phyloP scores from a whole-genome alignment of 2,797 vertebrate species.

The Synaphobranchus kaupii region DNA sequence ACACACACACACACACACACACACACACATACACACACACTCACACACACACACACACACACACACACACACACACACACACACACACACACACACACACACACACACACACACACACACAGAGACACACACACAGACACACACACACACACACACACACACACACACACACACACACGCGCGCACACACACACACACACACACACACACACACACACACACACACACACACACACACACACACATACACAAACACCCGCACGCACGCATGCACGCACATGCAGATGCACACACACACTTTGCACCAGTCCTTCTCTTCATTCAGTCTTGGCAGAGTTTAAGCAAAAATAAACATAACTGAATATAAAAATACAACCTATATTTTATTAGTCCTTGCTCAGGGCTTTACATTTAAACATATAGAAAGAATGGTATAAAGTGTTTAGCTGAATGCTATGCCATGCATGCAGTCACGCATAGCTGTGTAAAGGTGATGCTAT shows the following conservation, averaged over 20 bases:
- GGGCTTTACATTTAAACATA: not conserved
- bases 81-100: not conserved
- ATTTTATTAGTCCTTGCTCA: not conserved
- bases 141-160: not conserved
- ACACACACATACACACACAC: not conserved
- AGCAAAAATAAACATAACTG: not conserved
- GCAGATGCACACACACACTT: not conserved
- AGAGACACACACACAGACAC: not conserved
- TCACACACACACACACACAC: conserved; percentile 7
- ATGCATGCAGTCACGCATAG: not conserved
- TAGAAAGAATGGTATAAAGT: not conserved
- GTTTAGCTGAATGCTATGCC: not conserved
- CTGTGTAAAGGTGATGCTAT: not conserved
- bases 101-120: conserved; percentile 10
- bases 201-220: not conserved
- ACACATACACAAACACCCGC: not conserved
- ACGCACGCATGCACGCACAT: not conserved
- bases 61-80: not conserved
- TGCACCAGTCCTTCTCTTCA: not conserved
- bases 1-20: not conserved
- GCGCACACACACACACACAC: not conserved
- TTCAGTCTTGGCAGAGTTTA: not conserved
- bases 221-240: not conserved
- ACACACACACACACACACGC: not conserved
- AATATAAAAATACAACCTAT: not conserved